Base-by-base conservation (phyloP, 1,140 invertebrate genomes). In the Drosophila sp. region DNA sequence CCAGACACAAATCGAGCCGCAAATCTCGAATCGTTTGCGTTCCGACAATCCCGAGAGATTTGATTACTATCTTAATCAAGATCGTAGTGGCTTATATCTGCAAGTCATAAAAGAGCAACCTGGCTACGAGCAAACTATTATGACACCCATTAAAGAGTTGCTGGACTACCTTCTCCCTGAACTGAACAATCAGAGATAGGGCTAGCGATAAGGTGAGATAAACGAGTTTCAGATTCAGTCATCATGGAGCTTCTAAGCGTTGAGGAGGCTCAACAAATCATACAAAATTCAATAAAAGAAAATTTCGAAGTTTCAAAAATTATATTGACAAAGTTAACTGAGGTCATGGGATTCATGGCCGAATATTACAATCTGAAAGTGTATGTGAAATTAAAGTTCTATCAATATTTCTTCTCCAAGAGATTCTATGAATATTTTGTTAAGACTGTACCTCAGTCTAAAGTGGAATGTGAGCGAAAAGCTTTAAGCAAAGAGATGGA, bases 51-150 rank as follows among this genome's bases (percentile, higher is more conserved):
- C 77, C 0, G 80, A 85, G 23, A 84, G 70, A 33, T 91, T 91
- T 17, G 90, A 91, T 23, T 79, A 60, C 55, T 91, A 91, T 64
- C 76, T 91, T 10, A 91, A 90, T 56, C 29, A 30, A 4, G 78
- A 91, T 60, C 82, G 90, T 0, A 79, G 60, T 35, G 90, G 82
- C 33, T 50, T 91, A 57, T 77, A 85, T 60, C 17, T 71, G 38
- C 62, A 78, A n/a, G 78, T 91, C 1, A 85, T 91, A 50, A n/a
- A 75, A 35, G 55, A 85, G 4, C 86, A 91, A 33, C 65, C 78
- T 0, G 81, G 69, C 6, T 91, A 91, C 44, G 74, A 79, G 23
- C 50, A 81, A 11, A 80, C 57, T 4, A 80, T 91, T 11, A 76
- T 91, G 77, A 44, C 47, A 7, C 80, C 90, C 6, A 57, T 90